Evolutionary conservation across 1,140 invertebrate genomes (phyloP).

Genomic region (Parasteatoda tepidariorum): DNA sequence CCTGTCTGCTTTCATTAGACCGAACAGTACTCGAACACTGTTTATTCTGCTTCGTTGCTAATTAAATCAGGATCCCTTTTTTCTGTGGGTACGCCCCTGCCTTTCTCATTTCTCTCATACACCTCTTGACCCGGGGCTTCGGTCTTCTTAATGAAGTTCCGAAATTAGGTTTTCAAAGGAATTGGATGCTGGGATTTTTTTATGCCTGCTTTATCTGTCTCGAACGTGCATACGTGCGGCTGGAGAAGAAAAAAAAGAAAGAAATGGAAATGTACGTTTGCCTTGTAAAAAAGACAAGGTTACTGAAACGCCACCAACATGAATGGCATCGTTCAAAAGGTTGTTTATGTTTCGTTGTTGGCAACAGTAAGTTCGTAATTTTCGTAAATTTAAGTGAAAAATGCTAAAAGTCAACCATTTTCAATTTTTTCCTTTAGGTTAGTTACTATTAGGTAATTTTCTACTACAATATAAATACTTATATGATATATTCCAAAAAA

Average conservation of each 20-base stretch:
- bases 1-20: constrained; percentile 17
- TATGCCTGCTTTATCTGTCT: neutral
- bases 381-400: neutral
- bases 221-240: neutral
- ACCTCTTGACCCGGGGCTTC: constrained; percentile 9
- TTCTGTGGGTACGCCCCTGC: neutral
- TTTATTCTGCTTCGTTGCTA: constrained; percentile 17
- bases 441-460: no score
- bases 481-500: no score
- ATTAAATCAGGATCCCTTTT: constrained; percentile 1
- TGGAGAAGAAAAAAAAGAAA: neutral
- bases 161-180: neutral
- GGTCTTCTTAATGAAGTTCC: constrained; percentile 14
- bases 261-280: neutral
- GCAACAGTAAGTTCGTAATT: neutral
- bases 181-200: neutral
- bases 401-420: no score
- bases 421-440: no score
- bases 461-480: no score
- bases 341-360: neutral
- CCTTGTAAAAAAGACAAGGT: neutral
- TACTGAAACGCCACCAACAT: neutral
- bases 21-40: constrained; percentile 9
- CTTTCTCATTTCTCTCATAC: neutral
- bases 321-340: neutral